Base-by-base conservation (phyloP, 2,113 vertebrate species). In the Gambusia affinis region DNA sequence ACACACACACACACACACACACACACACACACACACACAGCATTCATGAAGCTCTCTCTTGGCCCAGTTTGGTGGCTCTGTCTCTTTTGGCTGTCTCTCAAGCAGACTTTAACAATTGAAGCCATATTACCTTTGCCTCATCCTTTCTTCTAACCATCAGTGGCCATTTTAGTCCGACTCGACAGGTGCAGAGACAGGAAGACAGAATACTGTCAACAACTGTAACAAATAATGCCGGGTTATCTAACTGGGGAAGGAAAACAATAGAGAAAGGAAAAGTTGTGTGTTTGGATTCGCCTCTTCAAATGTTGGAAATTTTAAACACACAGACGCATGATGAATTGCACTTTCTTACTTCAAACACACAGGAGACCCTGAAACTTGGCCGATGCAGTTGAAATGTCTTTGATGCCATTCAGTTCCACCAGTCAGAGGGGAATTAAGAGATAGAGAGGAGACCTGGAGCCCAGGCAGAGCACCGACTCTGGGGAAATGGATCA, bases 71-170 rank as follows among this genome's bases (percentile, higher is more conserved):
- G 79, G 85, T 78, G 57, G 57, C 62, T 88, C 89, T 90, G 87
- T 89, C 90, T 90, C 84, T 82, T 88, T 91, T 91, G 92, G 90
- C 91, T 89, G 90, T 92, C 93, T 91, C 84, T 91, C 88, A 91
- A 89, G 63, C 85, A 63, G 64, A 87, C 85, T 90, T 87, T 73
- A 92, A 93, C 91, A 91, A 92, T 90, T 81, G 79, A 51, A 39
- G 79, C 82, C 82, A 70, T 81, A 83, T 74, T 84, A 80, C 86
- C 57, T 69, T 66, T 4, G 44, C 66, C 67, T 76, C 73, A 15
- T 79, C 81, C 80, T 87, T 82, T 88, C 81, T 82, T 85, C 82
- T 70, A 22, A 81, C 76, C 84, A 72, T 77, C 82, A 70, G 75
- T 74, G 64, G 67, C 83, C 74, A 30, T 84, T 85, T 87, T 72